Percentiles rank a stretch among this genome's conserved stretches.
Evolutionary conservation across 2,888 invertebrate genomes (phyloP).

Genomic region (Lasiommata megera): DNA sequence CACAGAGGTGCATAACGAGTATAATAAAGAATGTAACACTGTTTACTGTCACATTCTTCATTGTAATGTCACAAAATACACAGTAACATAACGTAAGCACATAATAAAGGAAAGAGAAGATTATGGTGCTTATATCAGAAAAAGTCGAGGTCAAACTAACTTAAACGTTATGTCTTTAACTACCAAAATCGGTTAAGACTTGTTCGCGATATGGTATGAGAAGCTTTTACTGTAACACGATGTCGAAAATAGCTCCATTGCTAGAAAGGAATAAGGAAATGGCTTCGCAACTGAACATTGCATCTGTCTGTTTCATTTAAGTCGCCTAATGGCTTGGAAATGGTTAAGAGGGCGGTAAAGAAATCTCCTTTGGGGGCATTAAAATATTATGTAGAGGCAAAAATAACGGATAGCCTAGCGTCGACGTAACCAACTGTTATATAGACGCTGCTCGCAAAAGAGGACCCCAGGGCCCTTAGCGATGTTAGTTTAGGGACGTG

Average conservation of each 20-base stretch:
- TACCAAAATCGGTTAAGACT: too few relatives aligned
- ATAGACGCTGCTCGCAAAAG: constrained; percentile 55
- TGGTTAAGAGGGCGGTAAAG: constrained; percentile 56
- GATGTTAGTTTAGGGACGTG: constrained; percentile 68
- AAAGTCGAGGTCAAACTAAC: too few relatives aligned
- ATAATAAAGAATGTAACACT: too few relatives aligned
- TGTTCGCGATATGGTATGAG: too few relatives aligned
- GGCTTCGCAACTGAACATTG: constrained; percentile 53
- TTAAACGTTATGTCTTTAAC: too few relatives aligned
- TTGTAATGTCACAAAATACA: too few relatives aligned
- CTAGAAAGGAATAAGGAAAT: constrained; percentile 26
- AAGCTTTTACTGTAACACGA: too few relatives aligned
- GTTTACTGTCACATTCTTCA: too few relatives aligned
- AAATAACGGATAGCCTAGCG: constrained; percentile 74
- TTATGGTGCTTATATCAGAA: too few relatives aligned
- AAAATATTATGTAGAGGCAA: constrained; percentile 76
- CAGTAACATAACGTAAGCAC: too few relatives aligned
- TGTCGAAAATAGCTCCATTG: not conserved
- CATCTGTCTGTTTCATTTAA: constrained; percentile 70
- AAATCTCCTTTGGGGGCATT: constrained; percentile 63
- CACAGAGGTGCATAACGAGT: too few relatives aligned
- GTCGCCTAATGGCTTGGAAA: constrained; percentile 67
- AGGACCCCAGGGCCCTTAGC: constrained; percentile 53
- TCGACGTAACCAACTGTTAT: constrained; percentile 67
- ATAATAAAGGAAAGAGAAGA: too few relatives aligned